These are phyloP conservation scores for Frankliniella intonsa DNA, from an alignment of 2,888 invertebrate genomes.

Conservation along the genomic window DNA sequence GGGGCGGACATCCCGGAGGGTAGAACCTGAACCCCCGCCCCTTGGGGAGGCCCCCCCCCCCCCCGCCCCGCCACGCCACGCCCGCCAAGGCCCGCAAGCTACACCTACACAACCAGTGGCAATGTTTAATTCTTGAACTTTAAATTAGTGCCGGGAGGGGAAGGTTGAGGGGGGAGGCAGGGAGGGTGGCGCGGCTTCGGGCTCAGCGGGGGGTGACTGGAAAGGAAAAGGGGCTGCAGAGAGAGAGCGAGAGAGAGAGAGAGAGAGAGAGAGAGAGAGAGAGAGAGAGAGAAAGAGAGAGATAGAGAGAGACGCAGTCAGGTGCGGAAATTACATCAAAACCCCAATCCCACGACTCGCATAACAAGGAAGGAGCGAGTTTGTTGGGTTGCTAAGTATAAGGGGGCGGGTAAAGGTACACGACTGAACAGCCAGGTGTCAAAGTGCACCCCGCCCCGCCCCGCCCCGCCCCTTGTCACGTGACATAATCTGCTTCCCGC, in stretches of 20 bases:
- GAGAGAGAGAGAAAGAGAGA: no score
- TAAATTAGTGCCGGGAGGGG: not conserved
- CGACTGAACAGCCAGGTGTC: no score
- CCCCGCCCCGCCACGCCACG: no score
- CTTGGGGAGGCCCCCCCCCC: no score
- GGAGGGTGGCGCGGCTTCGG: not conserved
- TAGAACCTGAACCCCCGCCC: no score
- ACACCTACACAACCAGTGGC: not conserved
- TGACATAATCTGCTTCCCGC: no score
- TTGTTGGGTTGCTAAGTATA: no score
- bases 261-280: not conserved
- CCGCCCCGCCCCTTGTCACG: no score
- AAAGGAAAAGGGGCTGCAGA: not conserved
- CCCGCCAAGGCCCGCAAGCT: not conserved
- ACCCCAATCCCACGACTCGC: not conserved
- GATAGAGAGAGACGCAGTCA: not conserved
- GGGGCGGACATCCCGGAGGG: no score
- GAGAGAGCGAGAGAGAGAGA: not conserved
- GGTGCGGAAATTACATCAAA: slow-evolving; percentile 10
- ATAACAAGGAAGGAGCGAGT: no score
- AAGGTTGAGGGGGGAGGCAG: not conserved
- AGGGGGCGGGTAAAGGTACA: no score
- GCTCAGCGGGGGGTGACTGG: not conserved
- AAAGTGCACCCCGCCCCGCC: no score
- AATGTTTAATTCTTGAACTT: slow-evolving; percentile 5